A percentile compares a stretch with the other conserved stretches of the same genome.
These are phyloP conservation scores for Tetragonula carbonaria DNA, from an alignment of 2,888 invertebrate genomes.

Conservation along the genomic window DNA sequence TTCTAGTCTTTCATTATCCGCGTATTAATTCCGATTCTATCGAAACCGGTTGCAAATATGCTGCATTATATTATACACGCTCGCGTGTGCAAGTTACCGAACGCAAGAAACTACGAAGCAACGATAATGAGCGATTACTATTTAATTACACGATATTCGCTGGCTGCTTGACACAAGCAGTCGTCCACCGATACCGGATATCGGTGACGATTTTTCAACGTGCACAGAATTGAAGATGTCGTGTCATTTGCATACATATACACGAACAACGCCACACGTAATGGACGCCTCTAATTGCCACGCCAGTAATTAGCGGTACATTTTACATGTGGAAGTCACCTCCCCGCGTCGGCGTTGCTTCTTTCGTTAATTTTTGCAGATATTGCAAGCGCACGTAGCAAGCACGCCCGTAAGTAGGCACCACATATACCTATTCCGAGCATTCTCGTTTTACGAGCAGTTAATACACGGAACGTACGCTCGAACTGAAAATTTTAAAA, in stretches of 20 bases:
- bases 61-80: background rate
- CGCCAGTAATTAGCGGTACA: constrained; percentile 14
- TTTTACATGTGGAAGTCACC: constrained; percentile 3
- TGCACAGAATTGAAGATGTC: constrained; percentile 51
- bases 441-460: background rate
- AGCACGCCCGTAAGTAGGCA: background rate
- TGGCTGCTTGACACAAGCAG: constrained; percentile 6
- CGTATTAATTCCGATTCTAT: constrained; percentile 19
- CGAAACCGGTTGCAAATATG: constrained; percentile 43
- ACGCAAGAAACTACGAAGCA: constrained; percentile 43
- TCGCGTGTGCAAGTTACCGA: background rate
- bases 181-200: constrained; percentile 53
- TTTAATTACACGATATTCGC: constrained; percentile 60
- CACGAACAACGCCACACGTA: constrained; percentile 14
- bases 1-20: constrained; percentile 14
- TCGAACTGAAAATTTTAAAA: no score
- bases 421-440: background rate
- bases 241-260: constrained; percentile 42
- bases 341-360: background rate
- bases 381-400: constrained; percentile 1
- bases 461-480: no score
- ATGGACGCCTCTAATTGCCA: constrained; percentile 37
- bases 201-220: constrained; percentile 61
- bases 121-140: constrained; percentile 64
- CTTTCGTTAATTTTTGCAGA: constrained; percentile 4